Conservation (phyloP, 2,797 vertebrate species). For the Lagocephalus sceleratus region DNA sequence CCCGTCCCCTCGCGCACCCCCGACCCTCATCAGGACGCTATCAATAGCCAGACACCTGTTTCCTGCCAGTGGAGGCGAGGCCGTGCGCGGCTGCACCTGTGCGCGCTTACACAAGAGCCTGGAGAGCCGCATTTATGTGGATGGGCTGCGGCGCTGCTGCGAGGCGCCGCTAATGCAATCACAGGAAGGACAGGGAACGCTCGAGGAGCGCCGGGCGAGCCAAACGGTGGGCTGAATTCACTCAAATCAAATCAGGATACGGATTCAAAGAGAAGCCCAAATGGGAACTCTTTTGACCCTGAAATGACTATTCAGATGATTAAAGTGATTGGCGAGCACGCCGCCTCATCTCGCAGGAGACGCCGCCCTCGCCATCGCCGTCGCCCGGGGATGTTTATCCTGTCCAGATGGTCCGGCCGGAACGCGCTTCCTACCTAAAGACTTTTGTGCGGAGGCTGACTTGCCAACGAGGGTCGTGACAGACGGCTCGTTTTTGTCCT, state of each 20-base stretch:
- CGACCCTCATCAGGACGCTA: constrained; percentile 57
- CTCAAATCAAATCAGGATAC: constrained; percentile 68
- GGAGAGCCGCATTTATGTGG: constrained; percentile 63
- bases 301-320: constrained; percentile 55
- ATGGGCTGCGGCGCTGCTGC: constrained; percentile 62
- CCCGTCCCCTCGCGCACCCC: constrained; percentile 35
- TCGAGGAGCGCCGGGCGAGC: constrained; percentile 60
- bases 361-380: constrained; percentile 36
- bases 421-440: background rate
- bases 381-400: constrained; percentile 13
- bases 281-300: constrained; percentile 60
- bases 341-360: constrained; percentile 27
- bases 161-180: constrained; percentile 68
- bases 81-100: constrained; percentile 76
- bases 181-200: constrained; percentile 73
- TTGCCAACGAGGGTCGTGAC: too few species aligned
- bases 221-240: constrained; percentile 59
- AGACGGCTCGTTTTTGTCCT: too few species aligned
- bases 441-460: background rate
- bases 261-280: constrained; percentile 59
- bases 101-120: constrained; percentile 76
- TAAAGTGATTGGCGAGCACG: constrained; percentile 43
- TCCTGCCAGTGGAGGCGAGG: constrained; percentile 76
- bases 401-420: constrained; percentile 35
- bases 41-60: constrained; percentile 91